Evolutionary conservation across 2,113 vertebrate genomes (phyloP).

Genomic region (Colaptes auratus): DNA sequence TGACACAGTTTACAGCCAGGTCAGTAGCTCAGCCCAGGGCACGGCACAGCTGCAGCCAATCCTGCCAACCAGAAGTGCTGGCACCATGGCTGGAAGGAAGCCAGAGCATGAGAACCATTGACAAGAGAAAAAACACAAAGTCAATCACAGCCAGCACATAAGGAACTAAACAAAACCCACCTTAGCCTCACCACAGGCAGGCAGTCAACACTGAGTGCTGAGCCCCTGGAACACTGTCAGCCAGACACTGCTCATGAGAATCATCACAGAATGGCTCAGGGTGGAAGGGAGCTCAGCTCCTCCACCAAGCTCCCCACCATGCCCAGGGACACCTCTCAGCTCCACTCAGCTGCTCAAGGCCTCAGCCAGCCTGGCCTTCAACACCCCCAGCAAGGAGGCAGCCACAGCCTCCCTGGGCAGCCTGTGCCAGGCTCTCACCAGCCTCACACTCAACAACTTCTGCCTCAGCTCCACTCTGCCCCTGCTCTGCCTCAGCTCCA

Average conservation of each 20-base stretch:
- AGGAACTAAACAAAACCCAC: background rate
- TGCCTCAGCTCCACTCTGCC: no score
- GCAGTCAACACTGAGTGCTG: background rate
- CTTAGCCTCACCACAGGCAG: background rate
- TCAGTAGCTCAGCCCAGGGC: background rate
- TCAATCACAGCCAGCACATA: background rate
- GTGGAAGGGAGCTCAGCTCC: no score
- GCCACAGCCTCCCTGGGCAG: no score
- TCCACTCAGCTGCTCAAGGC: no score
- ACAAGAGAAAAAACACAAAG: background rate
- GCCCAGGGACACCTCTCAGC: no score
- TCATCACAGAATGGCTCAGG: no score
- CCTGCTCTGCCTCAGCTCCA: no score
- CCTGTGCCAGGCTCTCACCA: no score
- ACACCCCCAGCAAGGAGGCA: no score
- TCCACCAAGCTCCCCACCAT: no score
- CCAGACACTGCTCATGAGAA: accelerated
- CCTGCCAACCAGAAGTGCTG: background rate
- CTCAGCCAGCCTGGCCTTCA: no score
- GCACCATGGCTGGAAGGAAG: background rate
- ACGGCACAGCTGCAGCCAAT: background rate
- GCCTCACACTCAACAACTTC: no score
- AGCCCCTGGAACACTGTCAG: background rate
- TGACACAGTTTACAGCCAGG: background rate
- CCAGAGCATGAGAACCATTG: background rate